Evolutionary conservation across 35 echinoderm and acorn worm genomes (phyloP), one percentile per base, ranked within the genome.

Genomic region (Ptychodera flava): DNA sequence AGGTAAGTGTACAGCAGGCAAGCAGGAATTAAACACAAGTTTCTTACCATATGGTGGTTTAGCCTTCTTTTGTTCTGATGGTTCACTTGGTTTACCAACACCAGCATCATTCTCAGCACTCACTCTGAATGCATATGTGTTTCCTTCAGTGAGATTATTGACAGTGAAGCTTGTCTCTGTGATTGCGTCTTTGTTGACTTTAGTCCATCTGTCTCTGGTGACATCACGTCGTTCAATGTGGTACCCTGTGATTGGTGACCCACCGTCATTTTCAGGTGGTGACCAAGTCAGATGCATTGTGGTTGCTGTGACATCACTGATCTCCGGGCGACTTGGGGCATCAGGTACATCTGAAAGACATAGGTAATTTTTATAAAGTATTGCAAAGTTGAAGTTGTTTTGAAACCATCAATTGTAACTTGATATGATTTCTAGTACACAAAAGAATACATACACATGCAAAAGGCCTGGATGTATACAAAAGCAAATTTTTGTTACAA

Each of bases 91-190:
- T 34, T 53, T 76, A 16, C 95, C 90, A 35, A 98, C 87, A 34
- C 95, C 95, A 35, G 95, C 95, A 75, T 94, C 91, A 76, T 98
- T 98, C 6, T 94, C 84, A 16, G 95, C 92, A 2, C 84, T 98
- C 16, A 98, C 90, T 80, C 95, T 37, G 90, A 98, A 94, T 36
- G 92, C 89, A 79, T 98, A 98, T 30, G 91, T 90, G 15, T 82
- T 89, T 32, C 88, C 93, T n/a, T 86, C 85, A 33, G 84, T 86
- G 38, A 93, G 92, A 33, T 88, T 86, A 16, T 88, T 80, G 12
- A 98, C 88, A 76, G 80, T 91, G 31, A 85, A 85, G 10, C 77
- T 92, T 0, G 90, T 94, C 34, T 90, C 92, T n/a, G 33, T 89
- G 84, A 98, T 81, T 31, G 92, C 89, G 31, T 87, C 84, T 76